These are phyloP conservation scores for Brenthis ino DNA, from an alignment of 2,888 invertebrate genomes.

Conservation along the genomic window DNA sequence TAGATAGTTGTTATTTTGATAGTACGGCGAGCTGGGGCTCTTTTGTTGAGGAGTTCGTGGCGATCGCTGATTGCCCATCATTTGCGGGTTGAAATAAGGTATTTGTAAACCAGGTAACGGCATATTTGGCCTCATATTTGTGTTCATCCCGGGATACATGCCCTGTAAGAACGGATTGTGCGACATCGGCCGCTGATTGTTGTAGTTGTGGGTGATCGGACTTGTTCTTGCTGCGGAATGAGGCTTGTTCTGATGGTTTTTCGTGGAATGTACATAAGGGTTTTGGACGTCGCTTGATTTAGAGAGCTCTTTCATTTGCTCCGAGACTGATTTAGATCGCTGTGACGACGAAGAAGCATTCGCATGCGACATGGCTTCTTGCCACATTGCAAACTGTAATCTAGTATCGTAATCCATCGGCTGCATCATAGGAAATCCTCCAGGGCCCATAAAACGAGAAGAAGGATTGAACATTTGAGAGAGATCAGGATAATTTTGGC, in stretches of 20 bases:
- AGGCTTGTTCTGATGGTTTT: conserved; percentile 64
- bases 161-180: conserved; percentile 86
- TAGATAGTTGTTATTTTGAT: conserved; percentile 72
- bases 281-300: conserved; percentile 71
- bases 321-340: conserved; percentile 60
- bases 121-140: conserved; percentile 62
- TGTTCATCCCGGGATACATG: conserved; percentile 69
- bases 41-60: conserved; percentile 85
- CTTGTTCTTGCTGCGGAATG: conserved; percentile 77
- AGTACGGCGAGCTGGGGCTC: conserved; percentile 73
- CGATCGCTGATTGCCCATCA: conserved; percentile 80
- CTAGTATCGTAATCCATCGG: conserved; percentile 80
- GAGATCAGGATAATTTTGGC: conserved; percentile 74
- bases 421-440: conserved; percentile 70
- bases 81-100: conserved; percentile 69
- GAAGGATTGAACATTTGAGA: conserved; percentile 76
- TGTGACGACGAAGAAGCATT: conserved; percentile 62
- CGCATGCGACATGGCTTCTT: conserved; percentile 85
- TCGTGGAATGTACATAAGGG: conserved; percentile 72
- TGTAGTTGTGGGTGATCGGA: conserved; percentile 73
- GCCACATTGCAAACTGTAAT: conserved; percentile 86
- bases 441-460: conserved; percentile 68
- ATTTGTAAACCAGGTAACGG: conserved; percentile 68
- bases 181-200: conserved; percentile 85
- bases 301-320: conserved; percentile 65